phyloP scores from a whole-genome alignment of 2,888 invertebrate species.

The Drosophila anomelani region DNA sequence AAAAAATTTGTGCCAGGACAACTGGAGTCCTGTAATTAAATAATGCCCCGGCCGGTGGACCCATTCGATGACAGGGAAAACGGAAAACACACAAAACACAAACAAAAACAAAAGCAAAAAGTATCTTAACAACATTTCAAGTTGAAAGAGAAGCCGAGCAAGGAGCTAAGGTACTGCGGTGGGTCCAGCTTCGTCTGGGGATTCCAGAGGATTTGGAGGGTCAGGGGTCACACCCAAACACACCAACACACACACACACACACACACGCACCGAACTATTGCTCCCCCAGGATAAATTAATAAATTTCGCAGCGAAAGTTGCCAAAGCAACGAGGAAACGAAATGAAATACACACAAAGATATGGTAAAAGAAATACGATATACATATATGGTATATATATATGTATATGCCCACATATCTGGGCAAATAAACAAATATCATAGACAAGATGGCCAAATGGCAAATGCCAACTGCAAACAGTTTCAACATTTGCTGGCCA shows the following conservation, averaged over 20 bases:
- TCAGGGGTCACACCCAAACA: constrained; percentile 12
- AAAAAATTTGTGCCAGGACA: constrained; percentile 52
- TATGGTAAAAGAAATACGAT: constrained; percentile 1
- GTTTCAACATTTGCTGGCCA: constrained; percentile 35
- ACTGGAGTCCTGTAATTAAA: constrained; percentile 75
- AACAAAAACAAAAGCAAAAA: constrained; percentile 58
- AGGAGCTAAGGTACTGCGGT: constrained; percentile 31
- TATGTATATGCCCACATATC: not conserved
- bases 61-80: constrained; percentile 9
- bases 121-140: constrained; percentile 76
- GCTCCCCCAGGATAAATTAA: constrained; percentile 79
- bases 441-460: constrained; percentile 41
- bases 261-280: constrained; percentile 67
- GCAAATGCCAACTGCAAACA: constrained; percentile 26
- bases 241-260: constrained; percentile 41
- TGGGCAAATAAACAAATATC: constrained; percentile 57
- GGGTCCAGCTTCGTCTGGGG: constrained; percentile 52
- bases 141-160: constrained; percentile 59
- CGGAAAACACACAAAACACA: constrained; percentile 29
- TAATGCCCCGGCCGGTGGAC: constrained; percentile 52
- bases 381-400: not conserved
- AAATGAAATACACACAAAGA: constrained; percentile 21
- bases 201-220: constrained; percentile 2
- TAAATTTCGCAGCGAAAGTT: constrained; percentile 74
- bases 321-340: constrained; percentile 29